Conservation (phyloP, 2,113 vertebrate genomes). For the Gymnarchus niloticus region DNA sequence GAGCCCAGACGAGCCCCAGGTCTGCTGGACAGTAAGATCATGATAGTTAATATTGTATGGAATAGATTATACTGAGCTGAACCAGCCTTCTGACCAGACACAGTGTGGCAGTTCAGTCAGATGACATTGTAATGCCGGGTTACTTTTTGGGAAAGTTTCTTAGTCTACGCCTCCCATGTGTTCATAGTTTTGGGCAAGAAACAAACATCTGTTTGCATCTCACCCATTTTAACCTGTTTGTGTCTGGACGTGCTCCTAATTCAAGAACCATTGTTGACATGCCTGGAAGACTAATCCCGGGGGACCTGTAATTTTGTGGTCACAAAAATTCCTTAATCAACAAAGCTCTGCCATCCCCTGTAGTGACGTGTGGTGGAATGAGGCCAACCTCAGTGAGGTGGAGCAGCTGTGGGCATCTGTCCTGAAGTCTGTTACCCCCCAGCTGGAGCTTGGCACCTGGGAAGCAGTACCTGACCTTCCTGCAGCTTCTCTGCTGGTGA, state of each 20-base stretch:
- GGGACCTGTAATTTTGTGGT: neutral
- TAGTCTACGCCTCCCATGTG: neutral
- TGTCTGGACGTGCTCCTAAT: neutral
- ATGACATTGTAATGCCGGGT: neutral
- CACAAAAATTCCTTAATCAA: neutral
- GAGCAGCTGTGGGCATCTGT: slow-evolving; percentile 62
- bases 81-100: neutral
- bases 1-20: neutral
- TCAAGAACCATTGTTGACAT: neutral
- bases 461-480: slow-evolving; percentile 61
- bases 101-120: neutral
- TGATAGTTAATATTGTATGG: neutral
- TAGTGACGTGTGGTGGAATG: slow-evolving; percentile 55
- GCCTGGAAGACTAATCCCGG: neutral
- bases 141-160: neutral
- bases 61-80: neutral
- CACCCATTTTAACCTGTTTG: neutral
- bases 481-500: slow-evolving; percentile 43
- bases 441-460: slow-evolving; percentile 38
- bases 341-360: neutral
- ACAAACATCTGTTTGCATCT: neutral
- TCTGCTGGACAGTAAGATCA: slow-evolving; percentile 1
- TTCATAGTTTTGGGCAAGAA: neutral
- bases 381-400: slow-evolving; percentile 41
- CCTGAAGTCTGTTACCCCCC: slow-evolving; percentile 46